Base-by-base conservation (phyloP, 2,888 invertebrate species). In the Aporophyla nigra region DNA sequence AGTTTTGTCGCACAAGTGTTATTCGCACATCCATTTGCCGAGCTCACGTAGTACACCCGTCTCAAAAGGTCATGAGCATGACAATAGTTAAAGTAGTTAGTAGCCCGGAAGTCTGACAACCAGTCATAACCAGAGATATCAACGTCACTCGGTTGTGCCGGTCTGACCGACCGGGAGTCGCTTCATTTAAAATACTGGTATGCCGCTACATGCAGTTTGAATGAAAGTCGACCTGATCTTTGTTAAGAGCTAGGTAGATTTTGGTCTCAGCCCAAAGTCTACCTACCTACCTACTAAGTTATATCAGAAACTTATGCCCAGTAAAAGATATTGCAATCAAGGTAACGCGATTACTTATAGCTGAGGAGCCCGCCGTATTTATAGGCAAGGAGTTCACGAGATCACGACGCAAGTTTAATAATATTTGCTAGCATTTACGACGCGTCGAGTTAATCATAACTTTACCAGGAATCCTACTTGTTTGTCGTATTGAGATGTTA, bases 371-470 rank as follows among this genome's bases (percentile, higher is more conserved):
- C 33, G 51, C 58, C 56, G n/a, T 67, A 40, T 77, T 82, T 80
- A 82, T 67, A 76, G 58, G 53, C 71, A 58, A 68, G 24, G 54
- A 62, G 46, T 46, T 63, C 62, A 56, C 24, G 74, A 54, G 53
- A 16, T 76, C 63, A 69, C 43, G 76, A 51, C 12, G 43, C 66
- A 77, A 82, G 83, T 82, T 82, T 77, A 68, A 68, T 80, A 19
- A 61, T 51, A 68, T 82, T 54, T 81, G 62, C 72, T 63, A 54
- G 54, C 54, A 56, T 78, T 80, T 76, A 63, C 82, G 67, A 63
- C 58, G 49, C 59, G 53, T 43, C 40, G n/a, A 46, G 33, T 63
- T 74, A 78, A 63, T 80, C 56, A 80, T 59, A 74, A 80, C 14
- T 74, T 74, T 59, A 54, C 65, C 49, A 65, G 58, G 12, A 61